Evolutionary conservation across 2,888 invertebrate species (phyloP).

Genomic region (Volucella inflata): DNA sequence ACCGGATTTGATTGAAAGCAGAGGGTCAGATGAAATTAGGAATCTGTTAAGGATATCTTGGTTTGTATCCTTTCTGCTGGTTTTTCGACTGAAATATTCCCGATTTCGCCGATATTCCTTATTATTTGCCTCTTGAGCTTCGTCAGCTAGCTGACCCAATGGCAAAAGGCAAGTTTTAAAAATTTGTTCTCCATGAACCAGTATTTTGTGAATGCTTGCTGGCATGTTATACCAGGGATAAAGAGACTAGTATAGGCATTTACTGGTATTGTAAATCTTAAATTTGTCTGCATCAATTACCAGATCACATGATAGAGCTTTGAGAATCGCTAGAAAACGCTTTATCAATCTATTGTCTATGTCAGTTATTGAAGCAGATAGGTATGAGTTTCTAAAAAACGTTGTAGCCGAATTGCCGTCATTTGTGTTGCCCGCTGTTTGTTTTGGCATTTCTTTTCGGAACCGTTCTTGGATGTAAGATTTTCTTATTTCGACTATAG

Average conservation of each 20-base stretch:
- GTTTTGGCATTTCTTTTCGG: neutral
- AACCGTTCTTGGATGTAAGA: neutral
- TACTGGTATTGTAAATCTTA: neutral
- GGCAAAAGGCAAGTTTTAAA: neutral
- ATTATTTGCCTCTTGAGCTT: slow-evolving; percentile 1
- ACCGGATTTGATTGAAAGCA: neutral
- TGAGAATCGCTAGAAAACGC: slow-evolving; percentile 14
- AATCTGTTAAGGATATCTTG: neutral
- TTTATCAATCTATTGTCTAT: slow-evolving; percentile 1
- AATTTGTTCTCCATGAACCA: slow-evolving; percentile 2
- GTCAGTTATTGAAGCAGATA: neutral
- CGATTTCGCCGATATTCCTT: neutral
- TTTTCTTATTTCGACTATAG: neutral
- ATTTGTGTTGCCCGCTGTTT: slow-evolving; percentile 1
- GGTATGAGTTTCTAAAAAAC: neutral
- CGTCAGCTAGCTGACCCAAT: neutral
- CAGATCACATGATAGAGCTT: slow-evolving; percentile 11
- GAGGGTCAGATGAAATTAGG: neutral
- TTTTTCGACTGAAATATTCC: neutral
- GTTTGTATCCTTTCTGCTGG: neutral
- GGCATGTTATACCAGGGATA: neutral
- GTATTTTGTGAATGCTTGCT: slow-evolving; percentile 1
- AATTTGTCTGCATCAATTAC: slow-evolving; percentile 9
- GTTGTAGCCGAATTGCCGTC: neutral
- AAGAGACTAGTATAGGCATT: slow-evolving; percentile 1